Evolutionary conservation across 2,888 invertebrate genomes (phyloP).

Genomic region (Nematopogon swammerdamellus): DNA sequence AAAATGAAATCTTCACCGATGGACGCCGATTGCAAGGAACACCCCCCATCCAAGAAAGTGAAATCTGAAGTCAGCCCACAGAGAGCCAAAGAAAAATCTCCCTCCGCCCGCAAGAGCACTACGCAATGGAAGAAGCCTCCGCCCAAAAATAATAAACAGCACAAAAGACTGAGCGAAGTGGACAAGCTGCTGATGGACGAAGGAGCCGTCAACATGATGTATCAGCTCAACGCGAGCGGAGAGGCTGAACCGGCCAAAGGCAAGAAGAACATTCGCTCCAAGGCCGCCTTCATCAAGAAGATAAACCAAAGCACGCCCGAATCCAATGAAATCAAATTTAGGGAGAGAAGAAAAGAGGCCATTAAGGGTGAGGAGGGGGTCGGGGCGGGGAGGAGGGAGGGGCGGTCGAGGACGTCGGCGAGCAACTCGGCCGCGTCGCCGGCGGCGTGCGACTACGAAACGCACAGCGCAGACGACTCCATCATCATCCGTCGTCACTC

Average conservation of each 20-base stretch:
- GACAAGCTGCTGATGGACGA: slow-evolving; percentile 79
- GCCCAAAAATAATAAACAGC: slow-evolving; percentile 45
- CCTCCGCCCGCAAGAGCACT: slow-evolving; percentile 18
- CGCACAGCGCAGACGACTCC: slow-evolving; percentile 69
- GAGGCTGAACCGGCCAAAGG: slow-evolving; percentile 43
- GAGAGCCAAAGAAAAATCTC: slow-evolving; percentile 25
- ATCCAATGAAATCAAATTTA: slow-evolving; percentile 44
- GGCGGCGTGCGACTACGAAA: slow-evolving; percentile 59
- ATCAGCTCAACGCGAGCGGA: slow-evolving; percentile 61
- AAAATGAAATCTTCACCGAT: neutral
- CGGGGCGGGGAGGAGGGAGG: slow-evolving; percentile 29
- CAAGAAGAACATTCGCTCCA: slow-evolving; percentile 47
- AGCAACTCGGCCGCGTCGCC: slow-evolving; percentile 48
- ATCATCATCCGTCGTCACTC: slow-evolving; percentile 80
- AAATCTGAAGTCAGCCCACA: slow-evolving; percentile 8
- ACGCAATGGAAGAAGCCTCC: slow-evolving; percentile 45
- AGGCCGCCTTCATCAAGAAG: slow-evolving; percentile 62
- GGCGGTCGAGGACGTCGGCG: slow-evolving; percentile 34
- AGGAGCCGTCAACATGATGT: slow-evolving; percentile 82
- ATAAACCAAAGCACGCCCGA: slow-evolving; percentile 47
- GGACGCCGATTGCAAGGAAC: neutral
- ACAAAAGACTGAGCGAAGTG: slow-evolving; percentile 65
- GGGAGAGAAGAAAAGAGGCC: slow-evolving; percentile 47
- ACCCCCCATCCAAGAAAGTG: neutral
- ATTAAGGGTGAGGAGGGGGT: slow-evolving; percentile 30